Conservation (phyloP, 2,888 invertebrate genomes). For the Limnephilus rhombicus region DNA sequence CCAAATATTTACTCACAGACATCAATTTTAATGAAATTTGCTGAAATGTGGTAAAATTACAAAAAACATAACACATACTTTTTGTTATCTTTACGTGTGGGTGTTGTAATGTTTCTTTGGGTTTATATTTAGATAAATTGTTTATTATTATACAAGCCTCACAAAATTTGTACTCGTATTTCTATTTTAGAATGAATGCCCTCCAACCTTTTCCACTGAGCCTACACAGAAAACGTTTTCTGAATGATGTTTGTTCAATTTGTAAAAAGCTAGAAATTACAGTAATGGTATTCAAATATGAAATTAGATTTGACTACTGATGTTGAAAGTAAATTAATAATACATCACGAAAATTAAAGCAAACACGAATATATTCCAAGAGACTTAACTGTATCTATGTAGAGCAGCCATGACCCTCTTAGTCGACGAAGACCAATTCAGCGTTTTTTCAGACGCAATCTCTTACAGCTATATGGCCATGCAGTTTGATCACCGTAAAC, state of each 20-base stretch:
- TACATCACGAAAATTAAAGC: not conserved
- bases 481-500: conserved; percentile 8
- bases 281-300: not conserved
- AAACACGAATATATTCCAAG: not conserved
- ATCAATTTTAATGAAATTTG: not conserved
- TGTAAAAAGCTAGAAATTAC: not conserved
- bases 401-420: conserved; percentile 24
- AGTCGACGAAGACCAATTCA: not conserved
- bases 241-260: not conserved
- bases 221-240: not conserved
- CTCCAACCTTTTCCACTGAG: not conserved
- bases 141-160: not conserved
- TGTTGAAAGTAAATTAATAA: not conserved
- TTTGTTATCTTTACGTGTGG: too few species aligned
- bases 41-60: not conserved
- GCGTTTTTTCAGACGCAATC: conserved; percentile 8
- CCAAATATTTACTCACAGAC: not conserved
- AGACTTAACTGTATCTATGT: not conserved
- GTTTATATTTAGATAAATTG: too few species aligned
- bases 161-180: not conserved
- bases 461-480: conserved; percentile 4
- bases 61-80: too few species aligned
- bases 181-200: not conserved
- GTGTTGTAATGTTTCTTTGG: too few species aligned
- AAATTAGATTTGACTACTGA: not conserved